Evolutionary conservation across 2,888 invertebrate species (phyloP).

Genomic region (Drosophila nigritarsus): DNA sequence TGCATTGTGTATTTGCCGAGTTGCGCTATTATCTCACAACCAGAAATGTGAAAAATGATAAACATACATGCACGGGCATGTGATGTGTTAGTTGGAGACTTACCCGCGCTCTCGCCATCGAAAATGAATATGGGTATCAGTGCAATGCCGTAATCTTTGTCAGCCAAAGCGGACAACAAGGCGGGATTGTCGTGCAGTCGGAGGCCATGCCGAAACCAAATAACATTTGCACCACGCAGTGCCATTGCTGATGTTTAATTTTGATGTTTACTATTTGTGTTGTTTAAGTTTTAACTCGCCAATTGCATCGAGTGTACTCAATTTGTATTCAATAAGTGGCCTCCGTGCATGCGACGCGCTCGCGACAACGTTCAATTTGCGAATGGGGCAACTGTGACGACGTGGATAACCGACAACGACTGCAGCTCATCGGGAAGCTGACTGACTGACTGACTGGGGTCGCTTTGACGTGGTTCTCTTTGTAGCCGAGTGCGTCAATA

Average conservation of each 20-base stretch:
- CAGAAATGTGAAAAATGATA: not conserved
- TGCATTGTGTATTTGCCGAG: constrained; percentile 43
- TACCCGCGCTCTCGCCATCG: constrained; percentile 91
- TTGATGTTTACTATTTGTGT: not conserved
- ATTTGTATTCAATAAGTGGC: constrained; percentile 3
- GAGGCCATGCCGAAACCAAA: constrained; percentile 90
- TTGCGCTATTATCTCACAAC: constrained; percentile 12
- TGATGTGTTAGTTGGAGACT: constrained; percentile 46
- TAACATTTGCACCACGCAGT: constrained; percentile 84
- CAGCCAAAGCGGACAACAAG: constrained; percentile 86
- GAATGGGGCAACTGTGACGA: constrained; percentile 50
- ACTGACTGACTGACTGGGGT: constrained; percentile 8
- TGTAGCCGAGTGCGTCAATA: constrained; percentile 64
- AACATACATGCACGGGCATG: not conserved
- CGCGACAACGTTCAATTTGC: constrained; percentile 54
- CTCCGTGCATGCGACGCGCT: constrained; percentile 44
- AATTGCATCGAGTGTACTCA: not conserved
- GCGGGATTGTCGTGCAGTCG: constrained; percentile 90
- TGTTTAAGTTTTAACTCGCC: not conserved
- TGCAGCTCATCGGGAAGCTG: constrained; percentile 25
- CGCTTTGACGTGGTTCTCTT: constrained; percentile 48
- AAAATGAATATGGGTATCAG: constrained; percentile 90
- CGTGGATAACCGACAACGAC: constrained; percentile 20
- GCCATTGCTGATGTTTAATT: constrained; percentile 26
- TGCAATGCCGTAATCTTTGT: constrained; percentile 72